These are phyloP conservation scores for Sceloporus tristichus DNA, from an alignment of 2,113 vertebrate genomes.

Conservation along the genomic window DNA sequence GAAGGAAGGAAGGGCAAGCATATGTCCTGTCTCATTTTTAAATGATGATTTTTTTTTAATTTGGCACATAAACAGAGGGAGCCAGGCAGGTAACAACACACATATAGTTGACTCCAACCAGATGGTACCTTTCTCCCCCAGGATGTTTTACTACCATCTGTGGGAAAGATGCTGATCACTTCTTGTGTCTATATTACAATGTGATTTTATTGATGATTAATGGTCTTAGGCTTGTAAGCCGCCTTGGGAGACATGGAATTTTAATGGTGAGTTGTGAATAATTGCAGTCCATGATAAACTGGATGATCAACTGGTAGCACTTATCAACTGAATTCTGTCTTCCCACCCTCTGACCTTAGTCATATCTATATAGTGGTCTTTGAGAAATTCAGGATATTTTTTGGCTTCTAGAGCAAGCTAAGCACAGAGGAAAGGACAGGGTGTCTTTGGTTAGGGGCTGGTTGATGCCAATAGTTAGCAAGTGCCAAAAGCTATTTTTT, in stretches of 20 bases:
- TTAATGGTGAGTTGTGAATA: too few species aligned
- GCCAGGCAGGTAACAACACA: neutral
- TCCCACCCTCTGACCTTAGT: neutral
- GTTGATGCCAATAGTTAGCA: neutral
- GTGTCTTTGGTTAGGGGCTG: neutral
- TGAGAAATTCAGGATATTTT: neutral
- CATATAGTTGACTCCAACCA: neutral
- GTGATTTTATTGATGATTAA: too few species aligned
- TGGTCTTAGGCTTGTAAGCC: too few species aligned
- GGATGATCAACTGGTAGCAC: too few species aligned
- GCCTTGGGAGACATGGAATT: too few species aligned
- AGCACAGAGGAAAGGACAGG: neutral
- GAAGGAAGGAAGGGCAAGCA: neutral
- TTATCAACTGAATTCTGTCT: neutral
- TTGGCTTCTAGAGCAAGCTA: neutral
- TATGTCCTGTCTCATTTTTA: neutral
- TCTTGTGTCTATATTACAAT: neutral
- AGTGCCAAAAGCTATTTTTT: neutral
- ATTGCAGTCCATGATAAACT: too few species aligned
- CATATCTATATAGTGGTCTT: neutral
- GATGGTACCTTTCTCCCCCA: too few species aligned
- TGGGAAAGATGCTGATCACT: neutral
- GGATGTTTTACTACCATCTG: too few species aligned
- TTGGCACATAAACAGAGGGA: neutral
- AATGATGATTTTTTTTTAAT: neutral